Evolutionary conservation across 2,888 invertebrate species (phyloP).

Genomic region (Sclerodermus sp.): DNA sequence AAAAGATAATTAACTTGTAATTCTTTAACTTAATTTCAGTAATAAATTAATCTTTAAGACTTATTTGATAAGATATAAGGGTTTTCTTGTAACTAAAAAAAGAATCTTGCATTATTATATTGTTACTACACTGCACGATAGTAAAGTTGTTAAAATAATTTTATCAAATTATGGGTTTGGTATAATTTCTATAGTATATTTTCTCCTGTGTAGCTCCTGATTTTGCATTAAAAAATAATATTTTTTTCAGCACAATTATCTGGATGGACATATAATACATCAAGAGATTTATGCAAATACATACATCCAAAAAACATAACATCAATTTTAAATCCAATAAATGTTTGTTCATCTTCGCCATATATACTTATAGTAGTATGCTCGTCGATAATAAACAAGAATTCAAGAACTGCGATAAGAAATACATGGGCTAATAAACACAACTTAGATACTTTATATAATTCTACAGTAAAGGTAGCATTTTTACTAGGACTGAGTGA

Average conservation of each 20-base stretch:
- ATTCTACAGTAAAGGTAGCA: conserved; percentile 56
- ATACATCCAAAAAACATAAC: conserved; percentile 72
- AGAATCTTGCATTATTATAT: no score
- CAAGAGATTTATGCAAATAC: conserved; percentile 72
- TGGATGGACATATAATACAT: conserved; percentile 77
- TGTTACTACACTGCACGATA: no score
- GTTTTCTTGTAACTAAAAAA: no score
- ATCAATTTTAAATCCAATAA: conserved; percentile 65
- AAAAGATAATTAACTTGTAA: no score
- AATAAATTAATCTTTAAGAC: no score
- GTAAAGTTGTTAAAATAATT: no score
- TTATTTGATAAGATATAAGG: no score
- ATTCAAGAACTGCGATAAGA: conserved; percentile 68
- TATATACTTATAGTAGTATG: conserved; percentile 76
- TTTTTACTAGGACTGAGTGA: conserved; percentile 67
- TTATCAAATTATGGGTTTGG: no score
- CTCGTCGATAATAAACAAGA: conserved; percentile 71
- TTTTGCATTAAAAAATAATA: no score
- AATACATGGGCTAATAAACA: conserved; percentile 70
- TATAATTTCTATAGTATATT: no score
- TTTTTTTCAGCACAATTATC: conserved; percentile 53
- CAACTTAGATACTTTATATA: conserved; percentile 54
- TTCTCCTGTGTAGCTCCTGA: no score
- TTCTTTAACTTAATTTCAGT: no score
- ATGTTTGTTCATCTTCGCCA: conserved; percentile 61